Percentiles rank a stretch among this genome's conserved stretches.
Evolutionary conservation across 2,888 invertebrate genomes (phyloP).

Genomic region (Octonoba sinensis): DNA sequence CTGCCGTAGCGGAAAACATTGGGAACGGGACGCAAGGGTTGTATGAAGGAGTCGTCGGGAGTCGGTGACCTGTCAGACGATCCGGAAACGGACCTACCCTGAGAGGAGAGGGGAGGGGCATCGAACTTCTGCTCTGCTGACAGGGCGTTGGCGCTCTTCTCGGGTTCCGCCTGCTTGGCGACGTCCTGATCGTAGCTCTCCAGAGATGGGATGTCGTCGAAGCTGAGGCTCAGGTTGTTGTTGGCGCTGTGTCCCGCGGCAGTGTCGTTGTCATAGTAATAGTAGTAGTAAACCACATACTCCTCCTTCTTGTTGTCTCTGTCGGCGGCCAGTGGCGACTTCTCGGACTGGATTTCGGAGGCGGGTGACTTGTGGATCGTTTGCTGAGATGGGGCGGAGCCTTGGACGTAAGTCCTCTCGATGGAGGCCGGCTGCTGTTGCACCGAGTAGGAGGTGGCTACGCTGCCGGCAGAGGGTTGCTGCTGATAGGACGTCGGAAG

Average conservation of each 20-base stretch:
- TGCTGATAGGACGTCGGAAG: not conserved
- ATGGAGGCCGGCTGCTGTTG: conserved; percentile 19
- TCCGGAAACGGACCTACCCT: conserved; percentile 24
- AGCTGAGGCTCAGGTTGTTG: conserved; percentile 43
- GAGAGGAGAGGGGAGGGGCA: conserved; percentile 1
- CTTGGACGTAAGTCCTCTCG: conserved; percentile 33
- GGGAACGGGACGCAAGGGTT: conserved; percentile 48
- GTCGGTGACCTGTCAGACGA: conserved; percentile 1
- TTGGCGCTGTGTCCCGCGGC: not conserved
- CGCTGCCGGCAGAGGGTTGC: not conserved
- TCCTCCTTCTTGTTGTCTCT: conserved; percentile 57
- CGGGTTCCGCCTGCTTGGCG: conserved; percentile 21
- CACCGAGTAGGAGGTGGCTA: conserved; percentile 21
- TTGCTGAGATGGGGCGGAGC: conserved; percentile 26
- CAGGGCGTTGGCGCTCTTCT: conserved; percentile 18
- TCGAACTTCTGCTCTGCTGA: conserved; percentile 18
- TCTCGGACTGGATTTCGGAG: conserved; percentile 49
- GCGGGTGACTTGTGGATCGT: conserved; percentile 57
- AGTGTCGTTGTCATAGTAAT: conserved; percentile 62
- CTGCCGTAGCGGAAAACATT: conserved; percentile 62
- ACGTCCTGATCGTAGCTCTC: conserved; percentile 51
- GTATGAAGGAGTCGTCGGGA: not conserved
- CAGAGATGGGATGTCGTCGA: conserved; percentile 61
- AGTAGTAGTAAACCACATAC: conserved; percentile 63
- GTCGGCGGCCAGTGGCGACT: conserved; percentile 45